phyloP scores from a whole-genome alignment of 2,888 invertebrate species.

The Chirona hameri region DNA sequence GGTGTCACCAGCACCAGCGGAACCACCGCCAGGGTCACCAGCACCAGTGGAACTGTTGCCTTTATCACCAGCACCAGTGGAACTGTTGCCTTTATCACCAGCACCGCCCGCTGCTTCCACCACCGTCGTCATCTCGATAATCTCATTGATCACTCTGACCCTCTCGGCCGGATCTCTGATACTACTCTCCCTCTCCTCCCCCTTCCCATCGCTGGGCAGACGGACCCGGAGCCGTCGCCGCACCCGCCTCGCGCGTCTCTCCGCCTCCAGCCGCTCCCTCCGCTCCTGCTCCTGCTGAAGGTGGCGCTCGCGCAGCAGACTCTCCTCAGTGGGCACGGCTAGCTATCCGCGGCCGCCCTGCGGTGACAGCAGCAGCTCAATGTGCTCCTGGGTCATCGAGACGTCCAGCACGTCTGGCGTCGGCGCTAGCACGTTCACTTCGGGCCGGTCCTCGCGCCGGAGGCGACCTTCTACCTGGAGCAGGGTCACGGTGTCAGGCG shows the following conservation, averaged over 20 bases:
- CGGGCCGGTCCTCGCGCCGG: neutral
- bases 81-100: neutral
- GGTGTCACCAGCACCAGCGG: too few species aligned
- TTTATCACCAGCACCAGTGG: too few species aligned
- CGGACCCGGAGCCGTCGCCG: neutral
- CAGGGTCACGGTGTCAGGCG: too few species aligned
- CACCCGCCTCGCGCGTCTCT: neutral
- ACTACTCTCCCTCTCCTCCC: neutral
- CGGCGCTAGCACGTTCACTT: neutral
- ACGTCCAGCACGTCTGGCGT: neutral
- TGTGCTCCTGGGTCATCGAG: neutral
- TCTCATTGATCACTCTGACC: neutral
- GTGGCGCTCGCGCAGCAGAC: neutral
- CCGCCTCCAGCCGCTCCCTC: neutral
- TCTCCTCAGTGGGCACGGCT: neutral
- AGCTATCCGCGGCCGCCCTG: neutral
- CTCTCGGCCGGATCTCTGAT: neutral
- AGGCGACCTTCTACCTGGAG: neutral
- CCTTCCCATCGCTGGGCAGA: neutral
- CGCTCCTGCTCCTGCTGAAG: neutral
- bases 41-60: too few species aligned
- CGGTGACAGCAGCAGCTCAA: neutral
- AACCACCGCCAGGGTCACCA: too few species aligned
- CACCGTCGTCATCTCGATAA: neutral
- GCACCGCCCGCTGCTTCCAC: neutral